A percentile compares a stretch with the other conserved stretches of the same genome.
Evolutionary conservation across 1,140 invertebrate species (phyloP).

Genomic region (Matsumurasca onukii): DNA sequence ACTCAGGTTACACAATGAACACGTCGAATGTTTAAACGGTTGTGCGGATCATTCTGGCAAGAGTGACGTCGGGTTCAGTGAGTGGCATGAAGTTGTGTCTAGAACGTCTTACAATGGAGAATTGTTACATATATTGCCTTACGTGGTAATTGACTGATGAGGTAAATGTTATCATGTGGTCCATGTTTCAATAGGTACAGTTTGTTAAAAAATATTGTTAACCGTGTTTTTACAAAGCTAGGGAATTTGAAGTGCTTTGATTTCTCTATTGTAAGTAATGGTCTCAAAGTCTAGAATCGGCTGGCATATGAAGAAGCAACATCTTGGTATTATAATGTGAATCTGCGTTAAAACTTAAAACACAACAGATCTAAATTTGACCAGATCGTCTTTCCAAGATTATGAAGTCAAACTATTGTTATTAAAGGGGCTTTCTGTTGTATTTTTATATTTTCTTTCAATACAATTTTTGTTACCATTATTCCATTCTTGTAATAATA

Average conservation of each 20-base stretch:
- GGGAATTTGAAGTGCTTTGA: slow-evolving; percentile 15
- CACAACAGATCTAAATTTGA: too few relatives aligned
- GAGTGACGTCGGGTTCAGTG: slow-evolving; percentile 57
- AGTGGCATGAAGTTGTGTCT: slow-evolving; percentile 79
- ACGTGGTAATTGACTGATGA: slow-evolving; percentile 83
- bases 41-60: slow-evolving; percentile 51
- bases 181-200: slow-evolving; percentile 22
- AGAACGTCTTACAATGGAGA: slow-evolving; percentile 68
- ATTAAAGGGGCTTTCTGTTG: too few relatives aligned
- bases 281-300: neutral
- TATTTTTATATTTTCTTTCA: too few relatives aligned
- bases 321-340: too few relatives aligned
- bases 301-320: slow-evolving; percentile 32
- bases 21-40: slow-evolving; percentile 62
- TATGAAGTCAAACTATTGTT: too few relatives aligned
- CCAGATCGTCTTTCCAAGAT: too few relatives aligned
- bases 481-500: too few relatives aligned
- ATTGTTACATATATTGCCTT: slow-evolving; percentile 84
- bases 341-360: too few relatives aligned
- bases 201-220: slow-evolving; percentile 28
- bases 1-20: slow-evolving; percentile 49
- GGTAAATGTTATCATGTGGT: slow-evolving; percentile 22
- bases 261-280: slow-evolving; percentile 21
- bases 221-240: slow-evolving; percentile 15
- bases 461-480: too few relatives aligned